A percentile compares a stretch with the other conserved stretches of the same genome.
These are phyloP conservation scores for Kryphioiulus occultus DNA, from an alignment of 2,888 invertebrate species.

Conservation along the genomic window DNA sequence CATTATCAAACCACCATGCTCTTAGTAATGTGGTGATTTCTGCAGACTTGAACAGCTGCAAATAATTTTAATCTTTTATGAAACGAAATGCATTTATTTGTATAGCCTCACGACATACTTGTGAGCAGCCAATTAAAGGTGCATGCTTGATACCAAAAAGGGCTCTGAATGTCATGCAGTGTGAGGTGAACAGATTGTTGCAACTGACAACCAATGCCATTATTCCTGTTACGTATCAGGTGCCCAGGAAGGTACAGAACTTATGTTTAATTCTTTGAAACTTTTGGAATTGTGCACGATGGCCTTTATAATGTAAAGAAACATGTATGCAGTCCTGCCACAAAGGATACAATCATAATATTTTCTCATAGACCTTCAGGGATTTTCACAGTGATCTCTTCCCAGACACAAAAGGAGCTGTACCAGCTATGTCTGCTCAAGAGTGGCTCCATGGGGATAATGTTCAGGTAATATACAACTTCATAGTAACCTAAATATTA, in stretches of 20 bases:
- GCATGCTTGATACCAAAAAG: slow-evolving; percentile 91
- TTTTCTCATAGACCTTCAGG: slow-evolving; percentile 75
- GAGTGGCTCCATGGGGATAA: slow-evolving; percentile 85
- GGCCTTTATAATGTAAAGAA: neutral
- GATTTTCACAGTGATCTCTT: slow-evolving; percentile 95
- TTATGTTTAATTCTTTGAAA: slow-evolving; percentile 27
- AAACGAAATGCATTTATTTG: slow-evolving; percentile 42
- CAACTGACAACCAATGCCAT: slow-evolving; percentile 86
- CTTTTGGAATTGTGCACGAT: too few relatives aligned
- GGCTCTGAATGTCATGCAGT: slow-evolving; percentile 94
- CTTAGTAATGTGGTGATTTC: too few relatives aligned
- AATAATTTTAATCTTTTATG: neutral
- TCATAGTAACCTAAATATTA: slow-evolving; percentile 35
- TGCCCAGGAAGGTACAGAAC: slow-evolving; percentile 80
- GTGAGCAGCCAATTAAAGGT: slow-evolving; percentile 91
- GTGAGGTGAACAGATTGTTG: slow-evolving; percentile 90
- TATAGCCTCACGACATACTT: slow-evolving; percentile 73
- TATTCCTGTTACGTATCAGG: slow-evolving; percentile 93
- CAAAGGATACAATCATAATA: neutral
- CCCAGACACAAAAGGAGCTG: slow-evolving; percentile 85
- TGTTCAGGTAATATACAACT: neutral
- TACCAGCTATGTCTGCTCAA: slow-evolving; percentile 78
- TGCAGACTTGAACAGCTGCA: neutral
- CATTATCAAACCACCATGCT: neutral
- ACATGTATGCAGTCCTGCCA: neutral